Conservation (phyloP, 2,797 vertebrate genomes). For the Anguilla anguilla region DNA sequence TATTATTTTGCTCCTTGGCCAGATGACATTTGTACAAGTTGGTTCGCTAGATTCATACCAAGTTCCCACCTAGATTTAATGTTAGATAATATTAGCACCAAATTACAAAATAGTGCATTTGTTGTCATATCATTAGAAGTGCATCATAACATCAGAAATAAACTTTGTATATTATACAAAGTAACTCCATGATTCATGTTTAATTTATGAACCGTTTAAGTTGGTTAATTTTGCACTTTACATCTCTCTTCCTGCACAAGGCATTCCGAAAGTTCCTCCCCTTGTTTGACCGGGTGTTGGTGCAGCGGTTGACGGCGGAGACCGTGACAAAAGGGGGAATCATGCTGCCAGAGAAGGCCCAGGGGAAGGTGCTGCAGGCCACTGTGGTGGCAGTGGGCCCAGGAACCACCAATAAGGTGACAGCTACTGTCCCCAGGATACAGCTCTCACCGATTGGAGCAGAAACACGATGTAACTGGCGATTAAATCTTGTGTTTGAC, state of each 20-base stretch:
- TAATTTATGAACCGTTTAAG: not conserved
- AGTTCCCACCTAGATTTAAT: not conserved
- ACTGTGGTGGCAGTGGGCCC: slow-evolving; percentile 90
- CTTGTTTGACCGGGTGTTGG: slow-evolving; percentile 92
- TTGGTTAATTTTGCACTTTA: not conserved
- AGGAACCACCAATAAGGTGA: slow-evolving; percentile 82
- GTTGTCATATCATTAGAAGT: not conserved
- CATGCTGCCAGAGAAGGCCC: slow-evolving; percentile 96
- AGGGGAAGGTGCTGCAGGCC: slow-evolving; percentile 91
- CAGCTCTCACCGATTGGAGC: not conserved
- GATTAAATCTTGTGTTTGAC: not conserved
- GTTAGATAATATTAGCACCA: not conserved
- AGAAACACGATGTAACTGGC: not conserved
- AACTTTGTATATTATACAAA: too few species aligned
- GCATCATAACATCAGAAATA: not conserved
- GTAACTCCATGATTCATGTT: too few species aligned
- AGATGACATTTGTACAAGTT: too few species aligned
- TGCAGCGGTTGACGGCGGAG: slow-evolving; percentile 88
- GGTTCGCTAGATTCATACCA: too few species aligned
- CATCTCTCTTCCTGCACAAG: slow-evolving; percentile 52
- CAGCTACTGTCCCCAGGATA: not conserved
- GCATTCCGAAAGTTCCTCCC: slow-evolving; percentile 95
- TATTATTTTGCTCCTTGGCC: too few species aligned
- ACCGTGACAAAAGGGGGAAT: slow-evolving; percentile 93
- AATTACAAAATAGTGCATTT: too few species aligned